These are phyloP conservation scores for Heliothis virescens DNA, from an alignment of 1,140 invertebrate genomes.

Conservation along the genomic window DNA sequence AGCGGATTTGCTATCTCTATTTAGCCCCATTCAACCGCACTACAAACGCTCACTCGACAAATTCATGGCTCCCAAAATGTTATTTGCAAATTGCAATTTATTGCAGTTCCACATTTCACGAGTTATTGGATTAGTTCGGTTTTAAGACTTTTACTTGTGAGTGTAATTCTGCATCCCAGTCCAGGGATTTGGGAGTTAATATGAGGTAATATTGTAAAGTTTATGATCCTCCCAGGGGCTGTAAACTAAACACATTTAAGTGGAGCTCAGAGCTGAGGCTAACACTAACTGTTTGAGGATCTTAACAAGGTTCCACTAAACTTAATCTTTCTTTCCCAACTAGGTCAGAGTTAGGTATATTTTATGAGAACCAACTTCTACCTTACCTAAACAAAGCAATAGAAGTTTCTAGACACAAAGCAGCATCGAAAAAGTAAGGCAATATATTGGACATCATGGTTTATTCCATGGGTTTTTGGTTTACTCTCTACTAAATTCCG, in stretches of 20 bases:
- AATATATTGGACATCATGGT: too few relatives aligned
- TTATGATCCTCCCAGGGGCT: neutral
- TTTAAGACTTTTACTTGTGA: neutral
- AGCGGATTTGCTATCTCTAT: neutral
- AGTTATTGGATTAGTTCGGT: neutral
- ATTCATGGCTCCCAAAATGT: slow-evolving; percentile 13
- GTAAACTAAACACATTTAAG: neutral
- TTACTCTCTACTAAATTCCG: too few relatives aligned
- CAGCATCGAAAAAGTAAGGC: too few relatives aligned
- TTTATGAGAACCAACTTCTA: too few relatives aligned
- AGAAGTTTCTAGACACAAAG: too few relatives aligned
- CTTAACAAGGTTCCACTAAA: too few relatives aligned
- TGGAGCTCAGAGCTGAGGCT: too few relatives aligned
- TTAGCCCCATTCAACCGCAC: neutral
- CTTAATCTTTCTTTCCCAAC: too few relatives aligned
- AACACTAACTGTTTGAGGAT: too few relatives aligned
- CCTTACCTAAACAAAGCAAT: too few relatives aligned
- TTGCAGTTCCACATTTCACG: neutral
- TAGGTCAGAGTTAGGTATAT: too few relatives aligned
- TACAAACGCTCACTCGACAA: neutral
- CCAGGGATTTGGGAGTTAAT: neutral
- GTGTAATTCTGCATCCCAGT: neutral
- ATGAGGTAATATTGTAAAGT: neutral
- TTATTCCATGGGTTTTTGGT: too few relatives aligned
- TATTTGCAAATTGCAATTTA: slow-evolving; percentile 38